Conservation (phyloP, 2,888 invertebrate genomes). For the Colostygia pectinataria region DNA sequence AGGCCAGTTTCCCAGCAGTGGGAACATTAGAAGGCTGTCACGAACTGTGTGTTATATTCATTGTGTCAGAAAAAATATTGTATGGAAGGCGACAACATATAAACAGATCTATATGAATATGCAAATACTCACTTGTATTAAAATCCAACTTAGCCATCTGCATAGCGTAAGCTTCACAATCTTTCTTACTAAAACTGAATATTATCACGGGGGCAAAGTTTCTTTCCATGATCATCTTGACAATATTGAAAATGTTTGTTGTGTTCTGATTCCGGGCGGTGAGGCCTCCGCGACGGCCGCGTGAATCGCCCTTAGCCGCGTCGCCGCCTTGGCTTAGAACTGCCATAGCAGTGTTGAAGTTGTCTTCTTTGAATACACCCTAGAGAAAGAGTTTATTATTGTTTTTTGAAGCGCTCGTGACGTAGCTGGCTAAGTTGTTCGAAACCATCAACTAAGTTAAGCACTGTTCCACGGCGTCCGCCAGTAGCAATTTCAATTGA, state of each 20-base stretch:
- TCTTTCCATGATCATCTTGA: constrained; percentile 99
- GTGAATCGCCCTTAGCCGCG: constrained; percentile 90
- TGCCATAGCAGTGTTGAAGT: constrained; percentile 98
- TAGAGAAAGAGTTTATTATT: too few species aligned
- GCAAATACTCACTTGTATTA: constrained; percentile 89
- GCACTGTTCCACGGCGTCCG: too few species aligned
- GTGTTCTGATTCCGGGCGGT: constrained; percentile 84
- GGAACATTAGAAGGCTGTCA: too few species aligned
- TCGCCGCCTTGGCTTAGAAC: constrained; percentile 92
- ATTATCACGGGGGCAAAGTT: constrained; percentile 99
- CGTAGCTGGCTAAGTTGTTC: too few species aligned
- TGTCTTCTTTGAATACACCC: constrained; percentile 98
- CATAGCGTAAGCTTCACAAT: constrained; percentile 98
- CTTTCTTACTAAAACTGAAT: constrained; percentile 99
- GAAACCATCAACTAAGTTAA: too few species aligned
- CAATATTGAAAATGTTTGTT: constrained; percentile 97
- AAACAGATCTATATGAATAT: background rate
- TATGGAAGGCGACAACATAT: too few species aligned
- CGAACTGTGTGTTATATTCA: too few species aligned
- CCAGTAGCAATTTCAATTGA: too few species aligned
- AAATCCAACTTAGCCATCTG: constrained; percentile 98
- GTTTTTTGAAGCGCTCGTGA: too few species aligned
- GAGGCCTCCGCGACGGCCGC: constrained; percentile 89
- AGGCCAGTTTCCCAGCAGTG: too few species aligned
- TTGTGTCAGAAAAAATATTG: too few species aligned